phyloP scores from a whole-genome alignment of 2,797 vertebrate genomes.

The Protonibea diacanthus region DNA sequence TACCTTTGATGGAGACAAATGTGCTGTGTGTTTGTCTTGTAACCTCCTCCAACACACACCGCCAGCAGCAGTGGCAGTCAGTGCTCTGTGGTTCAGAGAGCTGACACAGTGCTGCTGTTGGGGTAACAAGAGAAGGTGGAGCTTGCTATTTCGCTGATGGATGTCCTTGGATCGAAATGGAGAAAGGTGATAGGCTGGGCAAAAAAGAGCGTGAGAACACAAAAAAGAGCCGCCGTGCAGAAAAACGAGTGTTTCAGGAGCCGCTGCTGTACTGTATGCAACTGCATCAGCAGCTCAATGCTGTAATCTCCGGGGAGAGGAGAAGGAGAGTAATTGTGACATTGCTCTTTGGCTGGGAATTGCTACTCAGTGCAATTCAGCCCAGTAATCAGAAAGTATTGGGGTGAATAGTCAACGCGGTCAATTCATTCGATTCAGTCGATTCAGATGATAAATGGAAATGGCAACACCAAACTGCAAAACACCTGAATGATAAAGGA shows the following conservation, averaged over 20 bases:
- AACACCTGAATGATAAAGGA: conserved; percentile 32
- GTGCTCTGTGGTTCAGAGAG: conserved; percentile 44
- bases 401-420: conserved; percentile 59
- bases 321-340: conserved; percentile 75
- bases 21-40: not conserved
- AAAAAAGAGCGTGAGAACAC: conserved; percentile 74
- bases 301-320: conserved; percentile 63
- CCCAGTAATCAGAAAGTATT: conserved; percentile 67
- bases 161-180: conserved; percentile 74
- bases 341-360: conserved; percentile 75
- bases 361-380: conserved; percentile 67
- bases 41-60: conserved; percentile 9
- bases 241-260: conserved; percentile 73
- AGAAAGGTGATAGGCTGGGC: conserved; percentile 78
- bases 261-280: conserved; percentile 47
- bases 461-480: conserved; percentile 30
- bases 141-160: conserved; percentile 87
- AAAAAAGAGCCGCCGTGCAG: conserved; percentile 75
- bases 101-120: conserved; percentile 75
- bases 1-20: conserved; percentile 31
- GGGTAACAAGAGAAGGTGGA: conserved; percentile 78
- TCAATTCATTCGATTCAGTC: conserved; percentile 56
- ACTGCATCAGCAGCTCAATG: conserved; percentile 79
- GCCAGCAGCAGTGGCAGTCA: conserved; percentile 20
- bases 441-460: conserved; percentile 62